Conservation (phyloP, 2,797 vertebrate species). For the Gambusia yucatana region DNA sequence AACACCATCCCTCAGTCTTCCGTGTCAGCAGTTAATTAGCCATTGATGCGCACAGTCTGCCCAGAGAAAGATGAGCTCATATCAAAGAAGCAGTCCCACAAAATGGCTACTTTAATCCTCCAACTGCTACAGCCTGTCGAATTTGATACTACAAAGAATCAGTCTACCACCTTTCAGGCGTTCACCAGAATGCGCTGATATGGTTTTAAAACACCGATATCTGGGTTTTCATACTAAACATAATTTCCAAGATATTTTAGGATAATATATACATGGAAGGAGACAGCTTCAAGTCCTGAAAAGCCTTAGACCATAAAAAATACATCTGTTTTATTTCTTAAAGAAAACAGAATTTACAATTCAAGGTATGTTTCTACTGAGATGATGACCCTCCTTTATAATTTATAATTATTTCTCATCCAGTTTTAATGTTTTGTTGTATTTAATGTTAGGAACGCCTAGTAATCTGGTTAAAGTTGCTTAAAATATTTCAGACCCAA, state of each 20-base stretch:
- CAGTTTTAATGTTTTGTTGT: not conserved
- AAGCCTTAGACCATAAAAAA: not conserved
- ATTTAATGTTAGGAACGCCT: not conserved
- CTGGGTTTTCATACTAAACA: not conserved
- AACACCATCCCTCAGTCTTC: constrained; percentile 59
- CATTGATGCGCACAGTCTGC: constrained; percentile 71
- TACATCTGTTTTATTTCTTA: not conserved
- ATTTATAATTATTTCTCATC: not conserved
- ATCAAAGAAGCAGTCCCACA: constrained; percentile 72
- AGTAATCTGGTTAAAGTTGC: not conserved
- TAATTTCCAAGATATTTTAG: not conserved
- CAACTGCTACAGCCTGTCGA: constrained; percentile 37
- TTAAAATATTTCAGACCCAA: not conserved
- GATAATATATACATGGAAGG: not conserved
- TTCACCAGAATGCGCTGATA: not conserved
- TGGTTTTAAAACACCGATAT: not conserved
- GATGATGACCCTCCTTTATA: not conserved
- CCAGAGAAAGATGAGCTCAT: constrained; percentile 74
- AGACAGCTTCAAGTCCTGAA: not conserved
- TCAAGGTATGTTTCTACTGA: not conserved
- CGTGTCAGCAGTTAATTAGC: constrained; percentile 80
- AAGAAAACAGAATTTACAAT: not conserved
- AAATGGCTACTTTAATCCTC: constrained; percentile 72
- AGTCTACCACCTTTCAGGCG: constrained; percentile 38
- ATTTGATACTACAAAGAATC: constrained; percentile 28